A percentile compares a stretch with the other conserved stretches of the same genome.
Evolutionary conservation across 2,888 invertebrate species (phyloP).

Genomic region (Scrobipalpa atriplicella): DNA sequence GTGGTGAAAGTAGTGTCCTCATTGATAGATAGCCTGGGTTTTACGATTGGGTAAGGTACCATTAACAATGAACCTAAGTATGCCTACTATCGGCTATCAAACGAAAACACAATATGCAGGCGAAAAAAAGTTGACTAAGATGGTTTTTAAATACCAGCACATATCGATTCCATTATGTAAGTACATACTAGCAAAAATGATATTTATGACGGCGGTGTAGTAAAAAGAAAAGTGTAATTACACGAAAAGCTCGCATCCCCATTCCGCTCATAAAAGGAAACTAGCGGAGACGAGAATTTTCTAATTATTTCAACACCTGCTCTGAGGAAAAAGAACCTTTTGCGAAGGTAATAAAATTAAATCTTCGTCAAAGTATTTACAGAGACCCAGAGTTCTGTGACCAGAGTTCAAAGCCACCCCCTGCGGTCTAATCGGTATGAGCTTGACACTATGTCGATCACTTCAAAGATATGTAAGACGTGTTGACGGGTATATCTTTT

Average conservation of each 20-base stretch:
- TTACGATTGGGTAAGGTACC: neutral
- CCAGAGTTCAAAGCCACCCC: neutral
- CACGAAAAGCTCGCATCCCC: no score
- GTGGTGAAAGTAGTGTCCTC: neutral
- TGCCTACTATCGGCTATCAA: no score
- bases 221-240: no score
- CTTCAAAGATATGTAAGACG: no score
- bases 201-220: no score
- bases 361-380: conserved; percentile 6
- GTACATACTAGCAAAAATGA: no score
- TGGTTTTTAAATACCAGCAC: no score
- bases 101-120: no score
- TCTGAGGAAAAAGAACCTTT: neutral
- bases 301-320: neutral
- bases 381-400: neutral
- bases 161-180: no score
- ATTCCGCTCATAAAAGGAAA: neutral
- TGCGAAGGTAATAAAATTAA: neutral
- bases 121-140: no score
- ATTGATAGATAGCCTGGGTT: neutral
- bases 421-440: neutral
- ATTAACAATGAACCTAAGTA: conserved; percentile 6
- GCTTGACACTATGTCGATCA: no score
- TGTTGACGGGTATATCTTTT: no score
- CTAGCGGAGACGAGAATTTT: neutral